Conservation (phyloP, 2,888 invertebrate species). For the Strigamia transsilvanica region DNA sequence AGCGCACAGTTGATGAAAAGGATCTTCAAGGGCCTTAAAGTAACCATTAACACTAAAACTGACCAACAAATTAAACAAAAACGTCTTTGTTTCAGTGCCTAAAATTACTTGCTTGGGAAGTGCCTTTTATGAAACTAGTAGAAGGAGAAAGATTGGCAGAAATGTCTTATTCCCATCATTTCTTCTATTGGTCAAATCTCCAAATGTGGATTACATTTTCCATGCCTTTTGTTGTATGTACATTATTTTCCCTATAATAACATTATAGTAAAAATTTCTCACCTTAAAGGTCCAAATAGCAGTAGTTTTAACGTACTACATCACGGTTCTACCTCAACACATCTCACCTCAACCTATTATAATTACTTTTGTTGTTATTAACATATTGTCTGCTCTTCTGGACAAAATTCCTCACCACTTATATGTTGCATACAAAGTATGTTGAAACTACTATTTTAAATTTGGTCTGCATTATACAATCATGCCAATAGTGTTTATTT, state of each 20-base stretch:
- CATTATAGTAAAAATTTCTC: neutral
- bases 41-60: neutral
- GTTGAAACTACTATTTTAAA: neutral
- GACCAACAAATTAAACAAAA: neutral
- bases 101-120: slow-evolving; percentile 36
- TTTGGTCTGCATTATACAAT: neutral
- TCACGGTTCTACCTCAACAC: neutral
- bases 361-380: slow-evolving; percentile 13
- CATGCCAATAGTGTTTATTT: neutral
- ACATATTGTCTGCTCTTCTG: neutral
- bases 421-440: neutral
- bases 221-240: slow-evolving; percentile 13
- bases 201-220: slow-evolving; percentile 29
- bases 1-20: slow-evolving; percentile 17
- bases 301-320: neutral
- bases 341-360: neutral
- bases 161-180: slow-evolving; percentile 24
- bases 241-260: neutral
- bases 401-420: neutral
- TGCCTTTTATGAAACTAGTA: slow-evolving; percentile 2
- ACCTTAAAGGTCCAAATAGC: neutral
- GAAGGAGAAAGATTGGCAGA: slow-evolving; percentile 29
- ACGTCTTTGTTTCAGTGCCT: neutral
- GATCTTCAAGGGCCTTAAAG: slow-evolving; percentile 29
- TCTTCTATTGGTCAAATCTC: slow-evolving; percentile 35